A percentile compares a stretch with the other conserved stretches of the same genome.
phyloP scores from a whole-genome alignment of 1,140 invertebrate species.

The Bombus confusus region DNA sequence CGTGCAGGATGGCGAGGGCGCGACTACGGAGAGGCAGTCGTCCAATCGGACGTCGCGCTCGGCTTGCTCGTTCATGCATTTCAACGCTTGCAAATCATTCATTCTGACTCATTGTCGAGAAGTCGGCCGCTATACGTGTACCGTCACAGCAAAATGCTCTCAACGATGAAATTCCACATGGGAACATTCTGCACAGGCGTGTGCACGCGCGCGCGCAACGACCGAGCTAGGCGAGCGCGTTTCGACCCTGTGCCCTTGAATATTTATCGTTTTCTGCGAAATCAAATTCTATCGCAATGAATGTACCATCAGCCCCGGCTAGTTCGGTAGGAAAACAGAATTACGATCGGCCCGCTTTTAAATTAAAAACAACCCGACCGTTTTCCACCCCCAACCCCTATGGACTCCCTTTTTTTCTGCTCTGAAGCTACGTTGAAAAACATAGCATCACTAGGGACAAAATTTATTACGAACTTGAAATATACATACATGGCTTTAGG shows the following conservation, averaged over 20 bases:
- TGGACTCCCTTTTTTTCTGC: not conserved
- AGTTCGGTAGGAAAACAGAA: slow-evolving; percentile 55
- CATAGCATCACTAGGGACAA: not conserved
- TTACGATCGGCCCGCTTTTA: slow-evolving; percentile 48
- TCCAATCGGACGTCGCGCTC: slow-evolving; percentile 71
- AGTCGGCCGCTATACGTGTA: slow-evolving; percentile 59
- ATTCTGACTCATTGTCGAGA: slow-evolving; percentile 70
- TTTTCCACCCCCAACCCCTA: not conserved
- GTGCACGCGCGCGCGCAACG: not conserved
- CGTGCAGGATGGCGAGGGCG: slow-evolving; percentile 52
- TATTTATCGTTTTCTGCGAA: slow-evolving; percentile 66
- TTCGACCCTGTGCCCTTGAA: slow-evolving; percentile 56
- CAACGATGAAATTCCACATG: slow-evolving; percentile 57
- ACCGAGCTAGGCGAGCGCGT: not conserved
- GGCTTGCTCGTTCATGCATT: slow-evolving; percentile 70
- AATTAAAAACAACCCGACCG: slow-evolving; percentile 48
- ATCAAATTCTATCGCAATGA: slow-evolving; percentile 64
- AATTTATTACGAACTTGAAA: not conserved
- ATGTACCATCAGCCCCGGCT: slow-evolving; percentile 52
- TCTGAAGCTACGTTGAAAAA: not conserved
- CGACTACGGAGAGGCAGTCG: slow-evolving; percentile 49
- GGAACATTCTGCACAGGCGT: slow-evolving; percentile 37
- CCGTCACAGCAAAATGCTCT: slow-evolving; percentile 53
- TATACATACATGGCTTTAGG: not conserved
- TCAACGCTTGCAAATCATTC: slow-evolving; percentile 75